Base-by-base conservation (phyloP, 1,140 invertebrate species). In the Triops cancriformis region DNA sequence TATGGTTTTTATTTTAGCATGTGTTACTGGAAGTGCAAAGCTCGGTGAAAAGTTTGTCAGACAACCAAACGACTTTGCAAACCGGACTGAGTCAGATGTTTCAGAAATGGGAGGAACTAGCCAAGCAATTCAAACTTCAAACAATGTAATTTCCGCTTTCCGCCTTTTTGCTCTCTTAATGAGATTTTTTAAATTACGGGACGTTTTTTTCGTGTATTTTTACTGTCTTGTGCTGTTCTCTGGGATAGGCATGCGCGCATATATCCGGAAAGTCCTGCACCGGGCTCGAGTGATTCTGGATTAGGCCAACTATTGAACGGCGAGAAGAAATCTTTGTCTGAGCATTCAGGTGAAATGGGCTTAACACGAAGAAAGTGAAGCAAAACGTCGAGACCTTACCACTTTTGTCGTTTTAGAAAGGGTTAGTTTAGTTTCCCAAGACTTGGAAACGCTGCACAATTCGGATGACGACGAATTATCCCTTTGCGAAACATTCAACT, bases 281-380 rank as follows among this genome's bases (percentile, higher is more conserved):
- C 51, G 51, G 51, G 51, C 51, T 64, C 51, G 10, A 64, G 51
- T 64, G 51, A 64, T 64, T 64, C 51, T 64, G 51, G 51, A 64
- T 64, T 64, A 64, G 51, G 51, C 51, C 51, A 64, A 64, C 51
- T 64, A 64, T 64, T 64, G 51, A 64, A 64, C 51, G n/a, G 51
- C 51, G 51, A 64, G 51, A 64, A 64, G 51, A 64, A 64, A 64
- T 64, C 51, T 23, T 64, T 64, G 14, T 64, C 51, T 10, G 51
- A 64, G n/a, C 51, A 64, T 64, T 64, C 51, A 64, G 51, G 51
- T 64, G 51, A 64, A 64, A 64, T 64, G 14, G 51, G 51, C 7
- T 64, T 64, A n/a, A 64, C 51, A 64, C 23, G 51, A 64, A 23
- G 23, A 64, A n/a, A 23, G 23, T 64, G 23, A 64, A 64, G 51